Evolutionary conservation across 2,797 vertebrate genomes (phyloP), one percentile per base, ranked within the genome.

Genomic region (Alca torda): DNA sequence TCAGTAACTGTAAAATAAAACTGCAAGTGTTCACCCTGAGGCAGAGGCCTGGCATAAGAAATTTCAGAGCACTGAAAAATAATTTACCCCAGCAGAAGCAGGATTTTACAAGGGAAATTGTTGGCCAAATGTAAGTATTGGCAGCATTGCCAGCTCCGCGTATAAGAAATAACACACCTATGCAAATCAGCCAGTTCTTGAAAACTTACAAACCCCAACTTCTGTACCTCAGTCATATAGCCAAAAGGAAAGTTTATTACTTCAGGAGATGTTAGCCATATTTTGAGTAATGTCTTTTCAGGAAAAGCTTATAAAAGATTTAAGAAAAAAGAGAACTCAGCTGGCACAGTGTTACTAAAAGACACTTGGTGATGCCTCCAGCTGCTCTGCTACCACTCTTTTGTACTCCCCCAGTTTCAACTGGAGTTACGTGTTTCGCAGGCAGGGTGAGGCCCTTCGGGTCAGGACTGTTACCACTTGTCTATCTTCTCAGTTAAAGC

Each of bases 31-130:
- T 92, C 90, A 80, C 88, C 60, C 80, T 75, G 53, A 92, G 90
- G 94, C 84, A 90, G 81, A 87, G 56, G 67, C 85, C 75, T 35
- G 4, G 67, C 64, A 35, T 30, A 73, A 87, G 72, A 93, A 31
- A 90, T 93, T 93, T 95, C 88, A 91, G 89, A 93, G 68, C 75
- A 57, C 87, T 94, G 87, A 87, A 85, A 91, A 94, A 91, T 46
- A 81, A 94, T 92, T 96, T 84, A 77, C 43, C 60, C 80, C 75
- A 92, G 89, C 76, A 93, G 93, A 93, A 90, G 60, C 56, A 77
- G 68, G 41, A 72, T 92, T 96, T 95, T 95, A 96, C 86, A 85
- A 85, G 88, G 59, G 53, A 54, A 95, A 80, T 78, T 87, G 19
- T 48, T 92, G 90, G 92, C 89, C 91, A 88, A 23, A 54, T 75